A percentile compares a stretch with the other conserved stretches of the same genome.
Conservation (phyloP, 2,888 invertebrate genomes). For the Mactromeris polynyma region DNA sequence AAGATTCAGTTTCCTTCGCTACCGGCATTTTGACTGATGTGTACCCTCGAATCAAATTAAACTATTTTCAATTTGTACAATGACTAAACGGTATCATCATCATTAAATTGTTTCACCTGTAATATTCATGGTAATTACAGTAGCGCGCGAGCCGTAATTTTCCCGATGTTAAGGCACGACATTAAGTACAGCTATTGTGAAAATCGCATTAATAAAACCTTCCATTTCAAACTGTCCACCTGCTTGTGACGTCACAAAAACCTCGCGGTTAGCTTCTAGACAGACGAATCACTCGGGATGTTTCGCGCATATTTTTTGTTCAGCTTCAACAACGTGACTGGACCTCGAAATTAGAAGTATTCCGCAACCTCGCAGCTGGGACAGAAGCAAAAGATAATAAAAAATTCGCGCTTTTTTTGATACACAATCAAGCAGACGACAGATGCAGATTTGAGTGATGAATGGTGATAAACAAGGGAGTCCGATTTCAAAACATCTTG, state of each 20-base stretch:
- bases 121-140: constrained; percentile 23
- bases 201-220: constrained; percentile 27
- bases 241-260: constrained; percentile 38
- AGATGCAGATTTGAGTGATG: constrained; percentile 33
- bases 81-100: not conserved
- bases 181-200: constrained; percentile 20
- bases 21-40: not conserved
- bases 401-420: constrained; percentile 39
- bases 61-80: constrained; percentile 4
- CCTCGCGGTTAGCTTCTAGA: not conserved
- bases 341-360: not conserved
- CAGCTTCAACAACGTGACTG: not conserved
- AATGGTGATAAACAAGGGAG: constrained; percentile 30
- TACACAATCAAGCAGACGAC: constrained; percentile 42
- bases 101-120: constrained; percentile 49
- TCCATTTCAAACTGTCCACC: constrained; percentile 45
- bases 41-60: constrained; percentile 6
- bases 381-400: constrained; percentile 7
- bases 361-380: not conserved
- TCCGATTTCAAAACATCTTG: constrained; percentile 44
- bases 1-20: not conserved
- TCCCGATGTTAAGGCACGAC: not conserved
- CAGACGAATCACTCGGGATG: not conserved
- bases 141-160: constrained; percentile 8
- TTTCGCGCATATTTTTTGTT: constrained; percentile 18